phyloP scores from a whole-genome alignment of 2,888 invertebrate species.

The Cerastis leucographa region DNA sequence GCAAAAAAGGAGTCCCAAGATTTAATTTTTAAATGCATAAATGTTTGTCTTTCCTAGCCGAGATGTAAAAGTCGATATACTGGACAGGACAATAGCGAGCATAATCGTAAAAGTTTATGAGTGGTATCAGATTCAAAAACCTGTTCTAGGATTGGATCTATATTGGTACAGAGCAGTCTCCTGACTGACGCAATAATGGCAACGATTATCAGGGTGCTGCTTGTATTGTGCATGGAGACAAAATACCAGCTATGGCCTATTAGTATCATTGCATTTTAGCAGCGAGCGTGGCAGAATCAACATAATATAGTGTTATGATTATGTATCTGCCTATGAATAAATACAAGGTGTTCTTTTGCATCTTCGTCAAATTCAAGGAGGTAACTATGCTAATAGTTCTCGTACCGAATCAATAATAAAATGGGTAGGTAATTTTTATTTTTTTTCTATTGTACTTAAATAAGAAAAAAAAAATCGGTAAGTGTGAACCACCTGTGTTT shows the following conservation, averaged over 20 bases:
- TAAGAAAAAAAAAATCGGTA: too few relatives aligned
- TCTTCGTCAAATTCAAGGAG: too few relatives aligned
- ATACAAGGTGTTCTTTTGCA: too few relatives aligned
- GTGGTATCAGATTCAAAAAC: constrained; percentile 48
- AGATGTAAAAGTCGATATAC: constrained; percentile 24
- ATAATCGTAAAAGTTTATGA: constrained; percentile 57
- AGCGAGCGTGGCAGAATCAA: neutral
- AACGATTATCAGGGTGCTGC: too few relatives aligned
- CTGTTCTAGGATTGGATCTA: constrained; percentile 47
- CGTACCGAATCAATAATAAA: too few relatives aligned
- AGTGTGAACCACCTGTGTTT: too few relatives aligned
- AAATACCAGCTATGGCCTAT: neutral
- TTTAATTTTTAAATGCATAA: neutral
- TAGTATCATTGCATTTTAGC: neutral
- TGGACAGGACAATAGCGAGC: constrained; percentile 23
- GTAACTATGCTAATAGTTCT: too few relatives aligned
- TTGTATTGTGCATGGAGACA: neutral
- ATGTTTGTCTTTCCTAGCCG: neutral
- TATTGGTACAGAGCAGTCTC: constrained; percentile 22
- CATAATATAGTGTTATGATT: neutral
- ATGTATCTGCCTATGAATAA: neutral
- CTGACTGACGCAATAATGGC: constrained; percentile 21
- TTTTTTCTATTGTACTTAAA: too few relatives aligned
- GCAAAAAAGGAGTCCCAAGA: neutral
- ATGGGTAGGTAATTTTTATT: too few relatives aligned